Evolutionary conservation across 2,113 vertebrate species (phyloP).

Genomic region (Oxyruncus cristatus): DNA sequence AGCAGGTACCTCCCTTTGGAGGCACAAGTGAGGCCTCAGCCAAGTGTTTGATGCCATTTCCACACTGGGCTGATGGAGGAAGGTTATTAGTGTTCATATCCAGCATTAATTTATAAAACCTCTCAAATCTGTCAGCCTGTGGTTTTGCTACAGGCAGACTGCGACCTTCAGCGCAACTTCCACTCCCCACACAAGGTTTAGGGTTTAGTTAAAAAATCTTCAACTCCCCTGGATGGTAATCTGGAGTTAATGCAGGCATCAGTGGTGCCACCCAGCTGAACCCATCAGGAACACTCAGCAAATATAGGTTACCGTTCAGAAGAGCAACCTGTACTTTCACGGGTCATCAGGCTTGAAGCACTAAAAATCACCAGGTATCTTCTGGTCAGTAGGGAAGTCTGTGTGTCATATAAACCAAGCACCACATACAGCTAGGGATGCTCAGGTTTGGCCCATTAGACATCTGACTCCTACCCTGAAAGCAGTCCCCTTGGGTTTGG

Average conservation of each 20-base stretch:
- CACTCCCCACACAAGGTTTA: not conserved
- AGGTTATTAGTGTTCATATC: not conserved
- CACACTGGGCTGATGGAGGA: rapidly evolving
- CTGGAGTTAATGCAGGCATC: not conserved
- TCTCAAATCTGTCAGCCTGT: not conserved
- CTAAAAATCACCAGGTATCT: not conserved
- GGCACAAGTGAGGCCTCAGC: not conserved
- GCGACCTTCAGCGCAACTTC: not conserved
- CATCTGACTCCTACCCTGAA: not conserved
- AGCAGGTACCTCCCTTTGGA: not conserved
- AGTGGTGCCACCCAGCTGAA: not conserved
- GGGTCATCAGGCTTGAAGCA: not conserved
- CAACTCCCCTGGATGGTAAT: not conserved
- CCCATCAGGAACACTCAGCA: rapidly evolving
- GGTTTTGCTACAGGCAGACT: not conserved
- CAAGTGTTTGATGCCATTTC: not conserved
- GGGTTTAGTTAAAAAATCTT: not conserved
- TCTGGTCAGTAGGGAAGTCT: not conserved
- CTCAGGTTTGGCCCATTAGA: not conserved
- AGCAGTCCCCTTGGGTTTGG: not conserved
- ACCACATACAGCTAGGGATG: not conserved
- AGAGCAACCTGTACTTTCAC: not conserved
- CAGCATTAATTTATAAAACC: not conserved
- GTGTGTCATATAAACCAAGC: not conserved
- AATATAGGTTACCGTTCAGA: not conserved